Conservation (phyloP, 2,888 invertebrate genomes). For the Candidula unifasciata region DNA sequence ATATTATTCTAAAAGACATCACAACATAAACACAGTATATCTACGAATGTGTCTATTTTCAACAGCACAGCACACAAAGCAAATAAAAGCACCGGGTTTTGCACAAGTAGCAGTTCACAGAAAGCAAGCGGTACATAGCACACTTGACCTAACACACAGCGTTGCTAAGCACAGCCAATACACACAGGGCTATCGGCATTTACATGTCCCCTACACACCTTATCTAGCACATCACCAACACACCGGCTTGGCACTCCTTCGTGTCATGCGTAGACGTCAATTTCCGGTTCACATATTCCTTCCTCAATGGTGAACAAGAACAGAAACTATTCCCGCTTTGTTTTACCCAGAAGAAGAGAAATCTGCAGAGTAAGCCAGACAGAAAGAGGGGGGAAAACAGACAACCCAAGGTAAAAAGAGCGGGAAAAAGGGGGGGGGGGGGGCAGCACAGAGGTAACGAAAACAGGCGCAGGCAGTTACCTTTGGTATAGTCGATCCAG, state of each 20-base stretch:
- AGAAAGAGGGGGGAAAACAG: neutral
- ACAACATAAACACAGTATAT: too few species aligned
- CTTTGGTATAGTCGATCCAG: neutral
- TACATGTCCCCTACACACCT: slow-evolving; percentile 4
- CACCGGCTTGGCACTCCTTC: slow-evolving; percentile 19
- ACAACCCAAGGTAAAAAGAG: too few species aligned
- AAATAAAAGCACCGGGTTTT: neutral
- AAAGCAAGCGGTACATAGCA: neutral
- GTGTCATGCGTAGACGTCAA: slow-evolving; percentile 13
- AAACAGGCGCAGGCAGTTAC: neutral
- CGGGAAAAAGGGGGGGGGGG: neutral
- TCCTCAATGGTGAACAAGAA: slow-evolving; percentile 4
- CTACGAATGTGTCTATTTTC: neutral
- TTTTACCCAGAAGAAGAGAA: slow-evolving; percentile 24
- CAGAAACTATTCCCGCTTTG: neutral
- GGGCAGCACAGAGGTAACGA: neutral
- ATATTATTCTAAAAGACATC: neutral
- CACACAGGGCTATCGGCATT: neutral
- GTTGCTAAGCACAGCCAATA: neutral
- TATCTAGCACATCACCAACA: slow-evolving; percentile 24
- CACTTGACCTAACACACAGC: neutral
- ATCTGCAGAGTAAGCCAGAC: neutral
- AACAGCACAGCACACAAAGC: slow-evolving; percentile 7
- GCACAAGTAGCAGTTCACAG: too few species aligned
- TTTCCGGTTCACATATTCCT: slow-evolving; percentile 18